These are phyloP conservation scores for Perdita meconis DNA, from an alignment of 2,888 invertebrate genomes.

Conservation along the genomic window DNA sequence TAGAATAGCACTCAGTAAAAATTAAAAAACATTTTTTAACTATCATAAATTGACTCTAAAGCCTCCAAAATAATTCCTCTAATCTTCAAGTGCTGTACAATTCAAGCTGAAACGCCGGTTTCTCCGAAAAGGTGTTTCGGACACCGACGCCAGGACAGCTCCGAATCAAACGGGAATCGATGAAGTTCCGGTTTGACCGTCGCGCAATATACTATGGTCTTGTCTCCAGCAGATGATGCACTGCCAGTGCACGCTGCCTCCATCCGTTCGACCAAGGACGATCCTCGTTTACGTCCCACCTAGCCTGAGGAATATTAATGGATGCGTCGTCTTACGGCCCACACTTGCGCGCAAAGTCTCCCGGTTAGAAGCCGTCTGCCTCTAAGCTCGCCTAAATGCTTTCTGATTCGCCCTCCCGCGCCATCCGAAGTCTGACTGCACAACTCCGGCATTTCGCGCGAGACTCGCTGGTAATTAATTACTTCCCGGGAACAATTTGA, in stretches of 20 bases:
- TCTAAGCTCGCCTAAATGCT: constrained; percentile 49
- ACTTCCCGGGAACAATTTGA: constrained; percentile 22
- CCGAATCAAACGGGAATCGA: constrained; percentile 48
- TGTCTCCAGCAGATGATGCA: constrained; percentile 78
- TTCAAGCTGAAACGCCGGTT: no score
- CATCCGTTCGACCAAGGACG: constrained; percentile 57
- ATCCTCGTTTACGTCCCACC: constrained; percentile 67
- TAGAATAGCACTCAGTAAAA: no score
- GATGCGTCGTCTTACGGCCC: constrained; percentile 62
- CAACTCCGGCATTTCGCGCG: neutral
- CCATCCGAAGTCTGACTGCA: neutral
- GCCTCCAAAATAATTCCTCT: no score
- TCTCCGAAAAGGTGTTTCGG: no score
- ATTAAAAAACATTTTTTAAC: no score
- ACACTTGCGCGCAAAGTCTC: constrained; percentile 24
- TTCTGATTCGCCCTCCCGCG: constrained; percentile 32
- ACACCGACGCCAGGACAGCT: neutral
- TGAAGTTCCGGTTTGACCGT: constrained; percentile 20
- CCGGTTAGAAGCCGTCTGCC: neutral
- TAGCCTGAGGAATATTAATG: constrained; percentile 78
- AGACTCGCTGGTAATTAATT: constrained; percentile 31
- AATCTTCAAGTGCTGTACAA: no score
- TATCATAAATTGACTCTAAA: no score
- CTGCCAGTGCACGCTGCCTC: constrained; percentile 57
- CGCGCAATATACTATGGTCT: constrained; percentile 66